A percentile compares a stretch with the other conserved stretches of the same genome.
phyloP scores from a whole-genome alignment of 1,140 invertebrate genomes.

The Procambarus clarkii region DNA sequence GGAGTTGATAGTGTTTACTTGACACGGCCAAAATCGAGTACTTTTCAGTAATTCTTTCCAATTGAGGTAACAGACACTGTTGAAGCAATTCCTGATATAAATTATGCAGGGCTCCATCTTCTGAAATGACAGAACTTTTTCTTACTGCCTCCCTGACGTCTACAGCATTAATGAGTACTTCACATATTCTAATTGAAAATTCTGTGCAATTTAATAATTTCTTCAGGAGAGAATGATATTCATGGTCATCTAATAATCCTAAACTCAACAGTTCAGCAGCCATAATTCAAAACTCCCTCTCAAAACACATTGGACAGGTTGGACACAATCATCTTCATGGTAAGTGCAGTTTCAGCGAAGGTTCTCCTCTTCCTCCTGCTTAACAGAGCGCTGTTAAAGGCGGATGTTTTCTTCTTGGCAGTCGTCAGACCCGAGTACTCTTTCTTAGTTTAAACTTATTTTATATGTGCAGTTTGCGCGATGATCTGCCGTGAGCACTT shows the following conservation, averaged over 20 bases:
- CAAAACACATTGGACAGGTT: too few species aligned
- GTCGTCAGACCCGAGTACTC: too few species aligned
- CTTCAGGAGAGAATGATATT: background rate
- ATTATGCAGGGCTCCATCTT: background rate
- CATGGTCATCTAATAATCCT: slow-evolving; percentile 8
- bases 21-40: background rate
- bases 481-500: too few species aligned
- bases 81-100: slow-evolving; percentile 15
- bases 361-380: too few species aligned
- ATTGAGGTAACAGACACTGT: slow-evolving; percentile 10
- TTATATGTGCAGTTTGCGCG: too few species aligned
- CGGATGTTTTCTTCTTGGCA: too few species aligned
- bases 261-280: slow-evolving; percentile 23
- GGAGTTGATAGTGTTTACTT: background rate
- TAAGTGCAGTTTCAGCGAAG: too few species aligned
- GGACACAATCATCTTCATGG: too few species aligned
- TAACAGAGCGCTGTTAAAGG: too few species aligned
- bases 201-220: background rate
- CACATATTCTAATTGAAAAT: slow-evolving; percentile 7
- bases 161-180: slow-evolving; percentile 6
- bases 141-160: background rate
- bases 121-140: background rate
- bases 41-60: background rate
- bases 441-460: too few species aligned
- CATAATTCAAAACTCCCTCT: background rate